A percentile compares a stretch with the other conserved stretches of the same genome.
phyloP scores from a whole-genome alignment of 2,113 vertebrate genomes.

The Lepus timidus region DNA sequence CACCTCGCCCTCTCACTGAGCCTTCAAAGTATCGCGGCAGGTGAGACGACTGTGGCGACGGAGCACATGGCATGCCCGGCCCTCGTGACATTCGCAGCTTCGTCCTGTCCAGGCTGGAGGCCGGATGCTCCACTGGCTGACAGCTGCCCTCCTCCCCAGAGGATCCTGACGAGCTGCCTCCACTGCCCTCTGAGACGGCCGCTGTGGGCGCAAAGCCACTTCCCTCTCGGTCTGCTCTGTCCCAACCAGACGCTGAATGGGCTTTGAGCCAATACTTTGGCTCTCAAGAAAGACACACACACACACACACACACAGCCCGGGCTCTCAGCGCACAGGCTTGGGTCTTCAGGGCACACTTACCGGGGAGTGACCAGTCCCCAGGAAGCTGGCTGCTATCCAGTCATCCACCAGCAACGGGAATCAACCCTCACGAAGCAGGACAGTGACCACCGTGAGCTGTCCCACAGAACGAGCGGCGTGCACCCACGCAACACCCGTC shows the following conservation, averaged over 20 bases:
- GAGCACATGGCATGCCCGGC: accelerated
- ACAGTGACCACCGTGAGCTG: accelerated
- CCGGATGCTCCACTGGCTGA: not conserved
- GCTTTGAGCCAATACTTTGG: no score
- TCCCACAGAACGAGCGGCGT: accelerated
- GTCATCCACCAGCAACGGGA: not conserved
- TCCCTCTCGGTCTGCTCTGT: not conserved
- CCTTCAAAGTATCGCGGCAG: accelerated
- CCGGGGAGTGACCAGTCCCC: no score
- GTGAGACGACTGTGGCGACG: not conserved
- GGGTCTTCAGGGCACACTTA: not conserved
- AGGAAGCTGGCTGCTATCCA: not conserved
- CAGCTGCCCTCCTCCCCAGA: not conserved
- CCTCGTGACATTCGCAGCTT: accelerated
- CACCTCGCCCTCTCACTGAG: no score
- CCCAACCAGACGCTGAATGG: not conserved
- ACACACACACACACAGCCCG: not conserved
- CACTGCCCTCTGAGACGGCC: not conserved
- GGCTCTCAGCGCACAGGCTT: no score
- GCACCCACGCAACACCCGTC: accelerated
- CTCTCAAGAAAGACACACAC: no score
- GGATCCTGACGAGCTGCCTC: accelerated
- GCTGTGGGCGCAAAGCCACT: accelerated
- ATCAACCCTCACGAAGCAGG: no score
- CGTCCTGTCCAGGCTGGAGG: not conserved